A percentile compares a stretch with the other conserved stretches of the same genome.
These are phyloP conservation scores for Drosophila koepferae DNA, from an alignment of 2,888 invertebrate species.

Conservation along the genomic window DNA sequence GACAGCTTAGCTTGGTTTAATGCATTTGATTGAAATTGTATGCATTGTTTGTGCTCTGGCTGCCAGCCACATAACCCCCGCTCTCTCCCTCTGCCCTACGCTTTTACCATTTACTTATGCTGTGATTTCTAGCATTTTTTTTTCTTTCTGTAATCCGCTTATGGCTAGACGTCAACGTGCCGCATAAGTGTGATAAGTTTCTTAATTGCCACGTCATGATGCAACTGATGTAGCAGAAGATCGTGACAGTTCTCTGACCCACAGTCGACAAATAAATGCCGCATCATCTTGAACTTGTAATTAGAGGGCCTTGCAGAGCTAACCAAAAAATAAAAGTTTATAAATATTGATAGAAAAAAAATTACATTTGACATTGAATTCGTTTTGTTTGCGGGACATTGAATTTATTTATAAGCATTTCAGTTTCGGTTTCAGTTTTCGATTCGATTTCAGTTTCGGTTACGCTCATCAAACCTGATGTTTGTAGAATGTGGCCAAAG, in stretches of 20 bases:
- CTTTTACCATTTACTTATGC: conserved; percentile 9
- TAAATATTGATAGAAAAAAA: not conserved
- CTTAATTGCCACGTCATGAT: conserved; percentile 59
- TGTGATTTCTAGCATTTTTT: conserved; percentile 18
- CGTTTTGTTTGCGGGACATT: conserved; percentile 59
- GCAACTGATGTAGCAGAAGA: conserved; percentile 33
- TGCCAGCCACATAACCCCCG: too few species aligned
- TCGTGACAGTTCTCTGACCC: conserved; percentile 35
- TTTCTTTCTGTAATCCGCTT: conserved; percentile 45
- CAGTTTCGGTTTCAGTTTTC: conserved; percentile 12
- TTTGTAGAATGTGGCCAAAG: conserved; percentile 67
- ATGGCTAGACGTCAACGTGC: conserved; percentile 34
- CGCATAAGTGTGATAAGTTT: conserved; percentile 64
- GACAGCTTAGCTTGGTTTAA: conserved; percentile 66
- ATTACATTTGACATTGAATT: conserved; percentile 63
- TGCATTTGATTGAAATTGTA: conserved; percentile 64
- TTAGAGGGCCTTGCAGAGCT: conserved; percentile 48
- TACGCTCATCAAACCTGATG: conserved; percentile 37
- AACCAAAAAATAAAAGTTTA: conserved; percentile 6
- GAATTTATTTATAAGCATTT: conserved; percentile 51
- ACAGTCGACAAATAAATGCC: conserved; percentile 16
- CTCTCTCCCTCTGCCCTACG: not conserved
- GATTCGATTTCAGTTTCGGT: conserved; percentile 10
- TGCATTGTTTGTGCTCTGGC: conserved; percentile 12
- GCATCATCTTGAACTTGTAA: conserved; percentile 56